Conservation (phyloP, 2,113 vertebrate genomes). For the Seriola aureovittata region DNA sequence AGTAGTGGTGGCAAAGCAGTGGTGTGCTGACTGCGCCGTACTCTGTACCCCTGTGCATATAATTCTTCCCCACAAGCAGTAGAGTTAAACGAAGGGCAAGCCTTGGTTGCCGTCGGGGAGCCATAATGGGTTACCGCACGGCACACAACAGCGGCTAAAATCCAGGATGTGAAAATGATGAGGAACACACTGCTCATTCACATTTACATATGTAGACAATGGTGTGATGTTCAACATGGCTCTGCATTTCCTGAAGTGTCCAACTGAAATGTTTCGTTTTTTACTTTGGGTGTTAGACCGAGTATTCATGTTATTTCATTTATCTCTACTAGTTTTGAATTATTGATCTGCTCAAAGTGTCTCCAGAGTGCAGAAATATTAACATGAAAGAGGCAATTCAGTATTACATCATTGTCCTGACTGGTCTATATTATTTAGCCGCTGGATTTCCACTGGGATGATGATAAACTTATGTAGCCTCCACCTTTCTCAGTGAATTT, state of each 20-base stretch:
- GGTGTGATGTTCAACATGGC: conserved; percentile 32
- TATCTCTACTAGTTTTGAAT: neutral
- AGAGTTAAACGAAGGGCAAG: conserved; percentile 75
- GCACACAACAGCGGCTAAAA: conserved; percentile 63
- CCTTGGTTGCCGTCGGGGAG: conserved; percentile 62
- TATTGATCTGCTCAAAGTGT: neutral
- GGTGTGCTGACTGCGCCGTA: conserved; percentile 80
- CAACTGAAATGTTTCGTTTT: conserved; percentile 5
- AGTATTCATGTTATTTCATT: neutral
- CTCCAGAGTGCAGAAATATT: neutral
- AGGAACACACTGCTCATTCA: conserved; percentile 52
- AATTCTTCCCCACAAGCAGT: conserved; percentile 74
- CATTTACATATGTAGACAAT: conserved; percentile 52
- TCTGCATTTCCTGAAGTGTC: conserved; percentile 31
- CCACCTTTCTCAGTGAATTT: neutral
- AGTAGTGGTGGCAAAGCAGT: conserved; percentile 73
- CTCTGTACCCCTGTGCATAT: conserved; percentile 69
- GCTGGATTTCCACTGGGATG: neutral
- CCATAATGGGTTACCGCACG: conserved; percentile 75
- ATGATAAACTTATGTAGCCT: neutral
- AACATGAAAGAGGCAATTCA: neutral
- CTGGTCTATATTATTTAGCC: neutral
- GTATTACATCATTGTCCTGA: neutral
- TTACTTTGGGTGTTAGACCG: neutral
- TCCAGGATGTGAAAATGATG: conserved; percentile 75